These are phyloP conservation scores for Medauroidea extradentata DNA, from an alignment of 1,140 invertebrate species.

Conservation along the genomic window DNA sequence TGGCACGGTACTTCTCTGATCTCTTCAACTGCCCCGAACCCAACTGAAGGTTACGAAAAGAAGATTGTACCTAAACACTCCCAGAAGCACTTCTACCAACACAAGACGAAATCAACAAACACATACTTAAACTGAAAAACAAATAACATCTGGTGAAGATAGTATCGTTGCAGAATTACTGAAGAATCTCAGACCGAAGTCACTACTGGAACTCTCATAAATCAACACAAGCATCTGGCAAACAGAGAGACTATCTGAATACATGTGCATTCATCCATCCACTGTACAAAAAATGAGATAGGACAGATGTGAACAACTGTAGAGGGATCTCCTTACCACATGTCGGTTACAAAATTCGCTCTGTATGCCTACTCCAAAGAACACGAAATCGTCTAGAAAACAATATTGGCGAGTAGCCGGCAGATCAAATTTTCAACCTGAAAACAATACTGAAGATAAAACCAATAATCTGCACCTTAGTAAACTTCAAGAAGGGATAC, in stretches of 20 bases:
- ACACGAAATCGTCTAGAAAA: not conserved
- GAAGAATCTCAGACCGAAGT: not conserved
- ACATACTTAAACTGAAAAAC: no score
- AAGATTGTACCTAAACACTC: no score
- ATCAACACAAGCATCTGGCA: not conserved
- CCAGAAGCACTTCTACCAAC: no score
- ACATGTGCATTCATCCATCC: not conserved
- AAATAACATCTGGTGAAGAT: no score
- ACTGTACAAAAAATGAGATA: not conserved
- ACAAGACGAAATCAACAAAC: no score
- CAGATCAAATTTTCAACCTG: slow-evolving; percentile 1
- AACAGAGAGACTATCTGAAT: not conserved
- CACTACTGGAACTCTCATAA: not conserved
- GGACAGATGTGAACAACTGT: not conserved
- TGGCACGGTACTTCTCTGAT: no score
- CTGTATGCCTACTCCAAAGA: not conserved
- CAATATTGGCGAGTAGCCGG: not conserved
- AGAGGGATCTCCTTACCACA: not conserved
- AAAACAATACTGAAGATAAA: not conserved
- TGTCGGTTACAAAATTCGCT: not conserved
- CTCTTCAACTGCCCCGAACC: no score
- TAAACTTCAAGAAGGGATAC: slow-evolving; percentile 1
- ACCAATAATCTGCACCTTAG: slow-evolving; percentile 1
- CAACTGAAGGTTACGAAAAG: no score
- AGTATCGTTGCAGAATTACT: no score